Evolutionary conservation across 2,797 vertebrate genomes (phyloP).

Genomic region (Chanos chanos): DNA sequence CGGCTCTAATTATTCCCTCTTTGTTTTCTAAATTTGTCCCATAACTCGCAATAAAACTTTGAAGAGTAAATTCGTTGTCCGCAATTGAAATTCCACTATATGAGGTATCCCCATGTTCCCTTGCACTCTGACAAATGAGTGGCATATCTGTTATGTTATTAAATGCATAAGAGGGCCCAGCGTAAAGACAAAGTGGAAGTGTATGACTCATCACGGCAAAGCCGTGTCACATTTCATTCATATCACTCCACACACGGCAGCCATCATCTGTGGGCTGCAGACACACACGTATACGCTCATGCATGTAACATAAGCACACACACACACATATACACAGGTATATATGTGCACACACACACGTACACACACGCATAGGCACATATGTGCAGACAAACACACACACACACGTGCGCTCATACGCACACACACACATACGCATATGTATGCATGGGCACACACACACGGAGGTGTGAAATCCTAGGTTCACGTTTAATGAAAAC

Average conservation of each 20-base stretch:
- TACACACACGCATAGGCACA: background rate
- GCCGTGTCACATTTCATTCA: constrained; percentile 16
- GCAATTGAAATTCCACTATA: too few species aligned
- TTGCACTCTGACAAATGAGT: constrained; percentile 11
- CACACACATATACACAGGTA: too few species aligned
- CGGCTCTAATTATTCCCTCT: too few species aligned
- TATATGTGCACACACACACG: background rate
- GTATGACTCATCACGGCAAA: constrained; percentile 25
- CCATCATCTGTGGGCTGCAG: background rate
- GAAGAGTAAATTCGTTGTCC: too few species aligned
- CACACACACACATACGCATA: background rate
- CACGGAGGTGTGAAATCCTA: background rate
- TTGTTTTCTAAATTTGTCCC: too few species aligned
- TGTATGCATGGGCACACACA: constrained; percentile 6
- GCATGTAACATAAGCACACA: constrained; percentile 26
- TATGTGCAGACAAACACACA: constrained; percentile 6
- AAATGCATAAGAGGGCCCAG: constrained; percentile 25
- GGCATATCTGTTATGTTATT: background rate
- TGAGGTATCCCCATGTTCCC: background rate
- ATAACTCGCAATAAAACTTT: too few species aligned
- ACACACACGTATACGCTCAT: constrained; percentile 1
- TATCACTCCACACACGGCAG: constrained; percentile 14
- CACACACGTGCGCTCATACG: background rate
- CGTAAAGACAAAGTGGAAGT: constrained; percentile 19
- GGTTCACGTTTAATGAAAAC: constrained; percentile 20